A percentile compares a stretch with the other conserved stretches of the same genome.
phyloP scores from a whole-genome alignment of 2,888 invertebrate species.

The Limnephilus marmoratus region DNA sequence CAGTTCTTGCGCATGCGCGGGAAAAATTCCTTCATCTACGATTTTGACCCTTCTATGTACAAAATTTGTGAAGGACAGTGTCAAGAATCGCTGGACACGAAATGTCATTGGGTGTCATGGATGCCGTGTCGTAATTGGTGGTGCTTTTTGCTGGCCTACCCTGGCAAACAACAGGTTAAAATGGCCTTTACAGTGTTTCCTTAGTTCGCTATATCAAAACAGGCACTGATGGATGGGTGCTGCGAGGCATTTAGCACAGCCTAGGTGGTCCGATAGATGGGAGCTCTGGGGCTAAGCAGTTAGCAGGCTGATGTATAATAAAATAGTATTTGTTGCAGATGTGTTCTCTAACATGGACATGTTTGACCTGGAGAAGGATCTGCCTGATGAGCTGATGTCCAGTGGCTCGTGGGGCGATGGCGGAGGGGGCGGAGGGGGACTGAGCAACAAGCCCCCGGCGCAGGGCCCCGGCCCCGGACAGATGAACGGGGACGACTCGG shows the following conservation, averaged over 20 bases:
- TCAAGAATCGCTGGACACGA: too few species aligned
- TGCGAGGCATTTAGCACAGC: background rate
- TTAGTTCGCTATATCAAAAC: too few species aligned
- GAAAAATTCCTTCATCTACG: too few species aligned
- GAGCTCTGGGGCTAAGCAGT: background rate
- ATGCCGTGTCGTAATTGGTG: too few species aligned
- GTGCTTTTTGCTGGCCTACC: too few species aligned
- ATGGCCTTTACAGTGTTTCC: background rate
- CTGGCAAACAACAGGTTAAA: too few species aligned
- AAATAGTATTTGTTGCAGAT: conserved; percentile 76
- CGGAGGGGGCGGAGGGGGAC: conserved; percentile 79
- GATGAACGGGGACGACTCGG: conserved; percentile 84
- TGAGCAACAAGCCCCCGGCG: conserved; percentile 86
- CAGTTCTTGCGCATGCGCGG: too few species aligned
- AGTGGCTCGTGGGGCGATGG: conserved; percentile 87
- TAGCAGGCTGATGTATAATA: background rate
- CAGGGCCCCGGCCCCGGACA: conserved; percentile 91
- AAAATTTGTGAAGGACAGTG: too few species aligned
- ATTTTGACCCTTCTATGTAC: too few species aligned
- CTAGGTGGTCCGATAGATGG: background rate
- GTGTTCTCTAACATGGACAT: conserved; percentile 90
- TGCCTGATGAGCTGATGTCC: conserved; percentile 92
- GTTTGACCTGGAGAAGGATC: conserved; percentile 93
- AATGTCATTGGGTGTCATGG: too few species aligned
- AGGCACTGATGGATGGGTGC: background rate